A percentile compares a stretch with the other conserved stretches of the same genome.
phyloP scores from a whole-genome alignment of 2,888 invertebrate species.

The Morpho deidamia region DNA sequence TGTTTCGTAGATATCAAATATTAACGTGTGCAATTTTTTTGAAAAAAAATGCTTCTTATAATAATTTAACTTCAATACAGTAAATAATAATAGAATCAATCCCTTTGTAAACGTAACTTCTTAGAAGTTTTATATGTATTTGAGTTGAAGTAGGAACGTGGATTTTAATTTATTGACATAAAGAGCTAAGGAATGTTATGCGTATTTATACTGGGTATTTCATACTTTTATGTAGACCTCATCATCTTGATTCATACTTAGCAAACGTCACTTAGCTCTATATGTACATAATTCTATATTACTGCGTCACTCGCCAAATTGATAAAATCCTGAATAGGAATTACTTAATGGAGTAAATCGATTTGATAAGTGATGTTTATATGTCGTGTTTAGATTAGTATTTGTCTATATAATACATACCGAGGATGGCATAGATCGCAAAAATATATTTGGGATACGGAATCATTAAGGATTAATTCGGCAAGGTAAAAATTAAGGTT shows the following conservation, averaged over 20 bases:
- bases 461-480: not conserved
- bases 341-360: no score
- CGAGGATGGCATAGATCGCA: not conserved
- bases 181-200: not conserved
- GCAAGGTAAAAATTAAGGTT: slow-evolving; percentile 12
- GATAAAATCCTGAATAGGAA: no score
- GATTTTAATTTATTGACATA: not conserved
- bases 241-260: no score
- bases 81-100: not conserved
- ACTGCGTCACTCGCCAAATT: not conserved
- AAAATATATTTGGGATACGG: not conserved
- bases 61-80: not conserved
- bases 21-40: not conserved
- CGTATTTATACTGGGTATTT: not conserved
- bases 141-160: not conserved
- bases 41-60: not conserved
- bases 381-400: not conserved
- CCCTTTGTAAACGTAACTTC: not conserved
- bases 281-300: not conserved
- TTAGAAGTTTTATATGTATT: not conserved
- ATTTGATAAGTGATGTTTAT: not conserved
- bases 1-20: not conserved
- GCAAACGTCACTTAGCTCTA: not conserved
- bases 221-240: no score
- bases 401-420: no score